Conservation (phyloP, 2,888 invertebrate species). For the Rhabditoides inermis region DNA sequence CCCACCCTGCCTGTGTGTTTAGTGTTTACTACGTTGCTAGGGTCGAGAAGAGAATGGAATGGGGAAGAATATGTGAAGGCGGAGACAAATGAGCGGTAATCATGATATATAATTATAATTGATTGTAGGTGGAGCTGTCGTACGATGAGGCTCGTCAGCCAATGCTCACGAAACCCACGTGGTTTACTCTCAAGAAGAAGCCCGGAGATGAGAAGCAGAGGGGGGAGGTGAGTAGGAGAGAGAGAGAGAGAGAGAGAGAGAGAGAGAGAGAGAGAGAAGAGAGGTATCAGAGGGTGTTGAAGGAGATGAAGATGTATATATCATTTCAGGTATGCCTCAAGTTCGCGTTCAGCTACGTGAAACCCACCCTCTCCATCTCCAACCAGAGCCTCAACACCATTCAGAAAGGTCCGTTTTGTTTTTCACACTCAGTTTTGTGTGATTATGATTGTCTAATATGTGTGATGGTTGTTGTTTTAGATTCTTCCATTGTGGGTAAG, state of each 20-base stretch:
- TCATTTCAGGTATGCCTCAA: conserved; percentile 24
- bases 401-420: conserved; percentile 22
- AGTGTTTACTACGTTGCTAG: not conserved
- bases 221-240: conserved; percentile 29
- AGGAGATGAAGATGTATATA: too few species aligned
- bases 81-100: too few species aligned
- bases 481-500: conserved; percentile 11
- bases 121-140: not conserved
- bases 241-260: too few species aligned
- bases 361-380: conserved; percentile 32
- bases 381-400: conserved; percentile 29
- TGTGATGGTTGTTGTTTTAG: not conserved
- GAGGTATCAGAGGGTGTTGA: too few species aligned
- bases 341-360: conserved; percentile 35
- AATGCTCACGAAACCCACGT: conserved; percentile 7
- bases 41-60: not conserved
- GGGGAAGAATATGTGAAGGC: too few species aligned
- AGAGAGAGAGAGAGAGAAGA: too few species aligned
- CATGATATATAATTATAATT: too few species aligned
- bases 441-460: not conserved
- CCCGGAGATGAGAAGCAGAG: conserved; percentile 30
- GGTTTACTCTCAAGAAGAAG: conserved; percentile 30
- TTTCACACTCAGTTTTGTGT: not conserved
- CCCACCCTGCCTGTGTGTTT: too few species aligned
- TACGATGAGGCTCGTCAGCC: not conserved